Conservation (phyloP, 2,888 invertebrate species). For the Argynnis bischoffii region DNA sequence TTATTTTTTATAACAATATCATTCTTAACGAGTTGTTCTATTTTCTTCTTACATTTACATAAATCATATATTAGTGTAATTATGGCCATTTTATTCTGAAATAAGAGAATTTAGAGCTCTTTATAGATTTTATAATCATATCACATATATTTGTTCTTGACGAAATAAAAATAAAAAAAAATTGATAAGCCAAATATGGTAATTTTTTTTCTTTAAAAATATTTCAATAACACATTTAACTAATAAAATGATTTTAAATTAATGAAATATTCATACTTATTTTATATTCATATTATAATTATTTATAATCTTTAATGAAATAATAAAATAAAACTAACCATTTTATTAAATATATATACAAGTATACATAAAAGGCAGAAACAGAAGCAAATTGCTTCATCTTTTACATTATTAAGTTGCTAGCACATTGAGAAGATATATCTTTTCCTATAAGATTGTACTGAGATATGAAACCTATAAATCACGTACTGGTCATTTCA, state of each 20-base stretch:
- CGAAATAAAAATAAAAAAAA: no score
- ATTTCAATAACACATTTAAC: no score
- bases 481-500: constrained; percentile 24
- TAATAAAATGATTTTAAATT: no score
- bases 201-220: no score
- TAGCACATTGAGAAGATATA: constrained; percentile 23
- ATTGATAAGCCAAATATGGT: no score
- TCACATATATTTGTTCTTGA: no score
- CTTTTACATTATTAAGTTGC: constrained; percentile 23
- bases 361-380: constrained; percentile 7
- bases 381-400: constrained; percentile 19
- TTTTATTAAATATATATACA: neutral
- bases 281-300: no score
- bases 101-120: no score
- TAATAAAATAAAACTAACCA: no score
- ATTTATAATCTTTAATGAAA: no score
- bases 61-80: neutral
- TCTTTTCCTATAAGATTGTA: constrained; percentile 23
- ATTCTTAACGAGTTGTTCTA: neutral
- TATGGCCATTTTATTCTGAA: neutral
- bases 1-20: constrained; percentile 17
- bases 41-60: neutral
- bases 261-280: no score
- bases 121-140: no score
- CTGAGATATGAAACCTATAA: constrained; percentile 24